phyloP scores from a whole-genome alignment of 92 coral and sea anemone genomes.

The Porites rus region DNA sequence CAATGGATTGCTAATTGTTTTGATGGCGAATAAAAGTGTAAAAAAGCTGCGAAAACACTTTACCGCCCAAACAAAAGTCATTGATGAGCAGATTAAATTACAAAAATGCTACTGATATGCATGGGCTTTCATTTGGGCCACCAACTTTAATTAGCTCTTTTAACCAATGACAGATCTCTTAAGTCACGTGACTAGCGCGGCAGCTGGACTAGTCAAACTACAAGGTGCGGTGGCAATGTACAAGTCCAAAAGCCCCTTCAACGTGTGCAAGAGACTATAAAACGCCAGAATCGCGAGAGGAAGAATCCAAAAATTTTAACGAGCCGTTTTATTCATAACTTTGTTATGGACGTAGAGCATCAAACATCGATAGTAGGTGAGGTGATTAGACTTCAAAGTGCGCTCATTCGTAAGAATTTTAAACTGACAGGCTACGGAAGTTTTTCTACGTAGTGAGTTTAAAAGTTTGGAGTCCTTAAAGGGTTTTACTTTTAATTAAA shows the following conservation, averaged over 20 bases:
- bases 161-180: slow-evolving; percentile 69
- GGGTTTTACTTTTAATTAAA: slow-evolving; percentile 79
- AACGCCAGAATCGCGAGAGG: slow-evolving; percentile 61
- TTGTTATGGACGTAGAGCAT: slow-evolving; percentile 28
- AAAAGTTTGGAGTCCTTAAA: slow-evolving; percentile 67
- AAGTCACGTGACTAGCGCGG: slow-evolving; percentile 78
- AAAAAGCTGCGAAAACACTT: slow-evolving; percentile 96
- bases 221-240: slow-evolving; percentile 56
- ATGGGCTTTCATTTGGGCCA: slow-evolving; percentile 74
- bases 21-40: slow-evolving; percentile 77
- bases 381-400: slow-evolving; percentile 4
- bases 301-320: slow-evolving; percentile 49
- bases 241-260: slow-evolving; percentile 87
- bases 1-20: slow-evolving; percentile 80
- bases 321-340: slow-evolving; percentile 8
- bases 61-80: slow-evolving; percentile 95
- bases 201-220: slow-evolving; percentile 91
- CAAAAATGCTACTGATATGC: slow-evolving; percentile 66
- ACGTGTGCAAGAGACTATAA: slow-evolving; percentile 70
- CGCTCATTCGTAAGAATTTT: slow-evolving; percentile 13
- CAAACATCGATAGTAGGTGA: slow-evolving; percentile 26
- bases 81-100: slow-evolving; percentile 90
- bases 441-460: slow-evolving; percentile 55
- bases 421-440: slow-evolving; percentile 54
- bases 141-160: slow-evolving; percentile 71